Evolutionary conservation across 2,797 vertebrate species (phyloP).

Genomic region (Caiman crocodilus): DNA sequence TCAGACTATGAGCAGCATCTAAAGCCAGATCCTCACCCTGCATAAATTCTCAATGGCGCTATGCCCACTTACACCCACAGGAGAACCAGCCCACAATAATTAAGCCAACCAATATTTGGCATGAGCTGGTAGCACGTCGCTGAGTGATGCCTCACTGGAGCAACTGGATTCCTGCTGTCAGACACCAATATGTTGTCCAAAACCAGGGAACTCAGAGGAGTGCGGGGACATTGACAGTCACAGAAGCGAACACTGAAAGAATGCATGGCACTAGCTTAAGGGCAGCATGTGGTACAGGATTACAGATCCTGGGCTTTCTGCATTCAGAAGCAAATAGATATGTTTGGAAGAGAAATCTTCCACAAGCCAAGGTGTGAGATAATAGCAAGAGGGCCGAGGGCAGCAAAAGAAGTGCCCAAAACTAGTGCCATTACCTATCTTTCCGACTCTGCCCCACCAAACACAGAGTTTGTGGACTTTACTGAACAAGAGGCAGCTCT

Average conservation of each 20-base stretch:
- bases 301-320: fast-evolving
- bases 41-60: background rate
- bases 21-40: background rate
- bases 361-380: background rate
- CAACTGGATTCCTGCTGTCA: background rate
- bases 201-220: background rate
- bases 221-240: background rate
- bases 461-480: background rate
- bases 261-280: background rate
- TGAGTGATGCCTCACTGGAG: background rate
- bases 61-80: background rate
- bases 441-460: background rate
- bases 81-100: background rate
- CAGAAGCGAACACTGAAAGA: background rate
- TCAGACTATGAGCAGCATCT: background rate
- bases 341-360: background rate
- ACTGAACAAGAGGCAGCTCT: background rate
- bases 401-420: fast-evolving
- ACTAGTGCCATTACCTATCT: fast-evolving
- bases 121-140: background rate
- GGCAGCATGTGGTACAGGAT: background rate
- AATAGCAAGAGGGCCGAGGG: background rate
- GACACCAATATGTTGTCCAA: background rate
- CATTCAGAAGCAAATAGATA: background rate
- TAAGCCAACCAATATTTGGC: background rate